Base-by-base conservation (phyloP, 2,113 vertebrate species). In the Saguinus imperator region DNA sequence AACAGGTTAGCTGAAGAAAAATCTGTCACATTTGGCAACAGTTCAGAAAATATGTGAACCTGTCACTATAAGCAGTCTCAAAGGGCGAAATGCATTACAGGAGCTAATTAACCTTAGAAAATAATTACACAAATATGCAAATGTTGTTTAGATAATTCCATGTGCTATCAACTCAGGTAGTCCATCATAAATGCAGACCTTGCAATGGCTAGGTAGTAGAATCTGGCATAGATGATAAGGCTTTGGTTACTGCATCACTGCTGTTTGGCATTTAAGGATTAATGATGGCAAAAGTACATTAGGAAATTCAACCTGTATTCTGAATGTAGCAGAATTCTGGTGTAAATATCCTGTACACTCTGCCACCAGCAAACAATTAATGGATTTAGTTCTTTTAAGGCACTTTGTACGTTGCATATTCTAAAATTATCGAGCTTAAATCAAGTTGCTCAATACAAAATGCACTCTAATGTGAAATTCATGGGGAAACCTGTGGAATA, bases 81-180 rank as follows among this genome's bases (percentile, higher is more conserved):
- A 98, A 99, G 99, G 99, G 98, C 95, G 79, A 98, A 97, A 98
- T 98, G 99, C 99, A 99, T 99, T 99, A 98, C 99, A 98, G 98
- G 98, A 99, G 99, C 99, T 99, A 99, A 99, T 99, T 99, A 99
- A 99, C 99, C 99, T 99, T 99, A 98, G 99, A 98, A 99, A 99
- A 99, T 99, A 99, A 99, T 99, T 99, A 99, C 99, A 99, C 98
- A 99, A 99, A 99, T 99, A 99, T 99, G 99, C 99, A 99, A 99
- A 99, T 99, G 98, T 98, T 99, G 99, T 99, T 99, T 99, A 99
- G 99, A 99, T 99, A 99, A 99, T 99, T 99, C 99, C 98, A 97
- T 98, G 98, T 98, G 98, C 99, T 99, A 99, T 99, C 98, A 98
- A 98, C 98, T 99, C 99, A 99, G 99, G 99, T 99, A 99, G 99